phyloP scores from a whole-genome alignment of 2,113 vertebrate species.

The Bungarus multicinctus region DNA sequence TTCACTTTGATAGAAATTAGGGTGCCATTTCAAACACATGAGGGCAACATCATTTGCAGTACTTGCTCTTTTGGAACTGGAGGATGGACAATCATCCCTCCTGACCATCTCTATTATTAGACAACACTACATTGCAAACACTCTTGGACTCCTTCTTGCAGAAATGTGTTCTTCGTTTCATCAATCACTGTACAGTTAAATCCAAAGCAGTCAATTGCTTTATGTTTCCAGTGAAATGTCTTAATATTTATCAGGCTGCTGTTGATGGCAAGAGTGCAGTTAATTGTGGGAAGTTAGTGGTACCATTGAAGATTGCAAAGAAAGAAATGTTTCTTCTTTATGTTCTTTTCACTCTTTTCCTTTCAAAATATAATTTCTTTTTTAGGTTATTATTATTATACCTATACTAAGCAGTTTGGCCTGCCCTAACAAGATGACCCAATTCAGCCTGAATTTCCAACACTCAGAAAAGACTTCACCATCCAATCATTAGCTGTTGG shows the following conservation, averaged over 20 bases:
- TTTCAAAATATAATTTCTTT: not conserved
- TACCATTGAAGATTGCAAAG: not conserved
- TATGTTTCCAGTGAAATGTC: not conserved
- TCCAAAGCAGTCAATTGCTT: not conserved
- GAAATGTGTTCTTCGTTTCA: not conserved
- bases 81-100: not conserved
- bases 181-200: not conserved
- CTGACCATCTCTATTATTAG: not conserved
- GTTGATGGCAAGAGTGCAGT: not conserved
- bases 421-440: not conserved
- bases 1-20: not conserved
- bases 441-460: not conserved
- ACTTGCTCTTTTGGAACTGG: not conserved
- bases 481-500: not conserved
- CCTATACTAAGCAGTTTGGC: not conserved
- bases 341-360: not conserved
- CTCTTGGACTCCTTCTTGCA: not conserved
- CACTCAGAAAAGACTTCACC: not conserved
- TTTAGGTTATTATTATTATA: not conserved
- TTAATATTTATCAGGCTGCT: not conserved
- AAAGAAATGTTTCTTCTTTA: not conserved
- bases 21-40: not conserved
- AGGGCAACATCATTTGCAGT: not conserved
- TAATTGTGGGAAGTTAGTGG: not conserved
- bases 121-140: not conserved